Evolutionary conservation across 1,140 invertebrate species (phyloP), one percentile per base, ranked within the genome.

Genomic region (Aplysia californica): DNA sequence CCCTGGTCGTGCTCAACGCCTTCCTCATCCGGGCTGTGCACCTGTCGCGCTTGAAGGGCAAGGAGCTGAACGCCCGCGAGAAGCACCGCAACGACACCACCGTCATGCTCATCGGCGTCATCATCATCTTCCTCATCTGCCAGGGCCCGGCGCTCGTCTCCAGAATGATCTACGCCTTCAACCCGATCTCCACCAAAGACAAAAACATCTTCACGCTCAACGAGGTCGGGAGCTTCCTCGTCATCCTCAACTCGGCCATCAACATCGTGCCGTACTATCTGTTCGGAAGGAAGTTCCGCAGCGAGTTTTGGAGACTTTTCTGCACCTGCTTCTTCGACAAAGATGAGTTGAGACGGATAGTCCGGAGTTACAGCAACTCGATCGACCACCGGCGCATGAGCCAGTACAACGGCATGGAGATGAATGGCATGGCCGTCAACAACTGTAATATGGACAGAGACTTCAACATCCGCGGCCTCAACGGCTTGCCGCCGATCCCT

Each of bases 191-290:
- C 4, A 75, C 81, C 4, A 67, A 73, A 0, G 78, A 72, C 0
- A 61, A 69, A 33, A 59, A 76, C 3, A 83, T 81, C 56, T 80
- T 84, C 72, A 85, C 81, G 15, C 83, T 89, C 2, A 88, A 86
- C 74, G 89, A 90, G 78, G 80, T 87, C 23, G 83, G 81, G 55
- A 89, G 87, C 78, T 88, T 90, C 70, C 77, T 90, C 3, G 85
- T 90, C 50, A 84, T 87, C 21, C 73, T 89, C 18, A 90, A 90
- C 79, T 89, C 88, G 41, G 87, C 88, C 36, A 85, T 89, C 65
- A 90, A 90, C 79, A 88, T 90, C 68, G 84, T 90, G 20, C 89
- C 88, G 70, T 90, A 90, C 81, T 90, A 90, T 75, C 88, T 89
- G 69, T 89, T 90, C 70, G 87, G 88, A 41, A 80, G 83, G 69